Percentiles rank a stretch among this genome's conserved stretches.
phyloP scores from a whole-genome alignment of 2,797 vertebrate species.

The Lepilemur septentrionalis region DNA sequence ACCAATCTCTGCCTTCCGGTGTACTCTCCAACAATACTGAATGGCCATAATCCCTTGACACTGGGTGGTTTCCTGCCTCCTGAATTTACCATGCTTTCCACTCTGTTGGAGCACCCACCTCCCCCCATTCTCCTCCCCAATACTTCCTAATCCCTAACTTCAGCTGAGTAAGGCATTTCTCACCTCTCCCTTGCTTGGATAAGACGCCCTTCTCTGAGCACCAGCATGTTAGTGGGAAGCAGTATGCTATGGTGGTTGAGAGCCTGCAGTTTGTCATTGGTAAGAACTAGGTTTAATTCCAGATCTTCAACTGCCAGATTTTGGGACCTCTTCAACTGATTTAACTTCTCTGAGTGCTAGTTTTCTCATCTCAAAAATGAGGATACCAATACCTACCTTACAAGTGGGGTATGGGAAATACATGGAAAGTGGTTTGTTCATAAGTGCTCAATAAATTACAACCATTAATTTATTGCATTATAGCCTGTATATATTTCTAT shows the following conservation, averaged over 20 bases:
- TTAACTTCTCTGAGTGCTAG: neutral
- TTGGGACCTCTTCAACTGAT: neutral
- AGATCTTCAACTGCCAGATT: neutral
- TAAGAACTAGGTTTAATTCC: neutral
- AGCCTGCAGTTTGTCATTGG: neutral
- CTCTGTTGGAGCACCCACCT: neutral
- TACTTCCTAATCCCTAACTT: neutral
- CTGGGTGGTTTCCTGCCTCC: neutral
- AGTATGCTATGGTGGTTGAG: neutral
- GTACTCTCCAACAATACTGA: neutral
- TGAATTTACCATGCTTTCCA: neutral
- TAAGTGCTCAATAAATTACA: neutral
- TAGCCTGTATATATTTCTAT: neutral
- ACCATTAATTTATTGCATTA: neutral
- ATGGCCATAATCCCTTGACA: neutral
- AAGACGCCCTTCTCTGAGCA: neutral
- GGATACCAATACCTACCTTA: neutral
- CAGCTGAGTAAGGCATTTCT: neutral
- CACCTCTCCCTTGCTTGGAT: neutral
- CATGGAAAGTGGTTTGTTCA: neutral
- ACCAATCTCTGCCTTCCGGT: neutral
- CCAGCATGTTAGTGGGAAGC: neutral
- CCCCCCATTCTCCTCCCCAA: neutral
- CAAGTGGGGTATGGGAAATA: neutral
- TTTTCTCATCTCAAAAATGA: conserved; percentile 12